Percentiles rank a stretch among this genome's conserved stretches.
Evolutionary conservation across 2,888 invertebrate species (phyloP).

Genomic region (Seladonia tumulorum): DNA sequence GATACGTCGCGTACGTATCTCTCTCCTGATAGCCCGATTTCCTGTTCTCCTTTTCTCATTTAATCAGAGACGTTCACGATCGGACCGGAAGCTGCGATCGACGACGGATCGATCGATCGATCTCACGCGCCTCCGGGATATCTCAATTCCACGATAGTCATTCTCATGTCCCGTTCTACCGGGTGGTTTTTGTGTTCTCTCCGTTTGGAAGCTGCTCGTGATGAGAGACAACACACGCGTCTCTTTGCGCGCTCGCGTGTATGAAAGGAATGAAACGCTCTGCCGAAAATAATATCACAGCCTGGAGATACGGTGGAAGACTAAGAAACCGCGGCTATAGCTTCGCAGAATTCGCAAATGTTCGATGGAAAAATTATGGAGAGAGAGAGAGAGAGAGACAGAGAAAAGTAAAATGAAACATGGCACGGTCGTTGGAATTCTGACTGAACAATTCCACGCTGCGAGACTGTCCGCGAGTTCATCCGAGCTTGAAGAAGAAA

Average conservation of each 20-base stretch:
- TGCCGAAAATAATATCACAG: constrained; percentile 71
- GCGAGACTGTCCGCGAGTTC: neutral
- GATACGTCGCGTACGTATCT: neutral
- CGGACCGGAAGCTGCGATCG: constrained; percentile 21
- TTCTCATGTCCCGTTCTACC: neutral
- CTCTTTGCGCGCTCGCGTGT: constrained; percentile 24
- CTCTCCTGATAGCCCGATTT: constrained; percentile 36
- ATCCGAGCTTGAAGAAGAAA: neutral
- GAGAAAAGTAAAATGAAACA: constrained; percentile 9
- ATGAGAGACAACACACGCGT: constrained; percentile 19
- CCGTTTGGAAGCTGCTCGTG: constrained; percentile 30
- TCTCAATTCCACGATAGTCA: constrained; percentile 11
- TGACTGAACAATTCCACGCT: constrained; percentile 2
- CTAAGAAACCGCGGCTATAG: constrained; percentile 45
- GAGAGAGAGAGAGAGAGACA: neutral
- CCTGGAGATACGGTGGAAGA: constrained; percentile 69
- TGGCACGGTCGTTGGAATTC: constrained; percentile 29
- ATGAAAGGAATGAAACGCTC: constrained; percentile 62
- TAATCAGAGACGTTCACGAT: constrained; percentile 26
- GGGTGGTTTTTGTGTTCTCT: neutral
- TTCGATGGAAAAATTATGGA: neutral
- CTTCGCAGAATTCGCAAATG: constrained; percentile 13
- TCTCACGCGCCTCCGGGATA: neutral
- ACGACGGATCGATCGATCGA: constrained; percentile 8
- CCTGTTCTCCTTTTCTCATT: neutral